phyloP scores from a whole-genome alignment of 2,113 vertebrate genomes.

The Diadophis punctatus region DNA sequence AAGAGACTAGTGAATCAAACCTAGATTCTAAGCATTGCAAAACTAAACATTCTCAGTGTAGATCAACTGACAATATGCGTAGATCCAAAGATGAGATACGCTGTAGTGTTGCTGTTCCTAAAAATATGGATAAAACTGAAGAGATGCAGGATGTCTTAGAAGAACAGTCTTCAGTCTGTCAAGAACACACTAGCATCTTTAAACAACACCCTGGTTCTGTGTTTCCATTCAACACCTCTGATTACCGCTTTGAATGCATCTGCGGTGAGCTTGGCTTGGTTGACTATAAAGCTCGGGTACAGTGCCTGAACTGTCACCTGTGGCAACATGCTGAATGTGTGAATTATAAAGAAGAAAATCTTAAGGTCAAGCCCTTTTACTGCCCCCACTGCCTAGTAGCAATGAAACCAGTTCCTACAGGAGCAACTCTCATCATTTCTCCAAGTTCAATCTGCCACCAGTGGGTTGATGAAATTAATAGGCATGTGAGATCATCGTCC shows the following conservation, averaged over 20 bases:
- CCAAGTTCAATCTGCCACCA: slow-evolving; percentile 98
- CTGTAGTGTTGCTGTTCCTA: slow-evolving; percentile 15
- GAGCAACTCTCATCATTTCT: slow-evolving; percentile 95
- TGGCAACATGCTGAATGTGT: slow-evolving; percentile 97
- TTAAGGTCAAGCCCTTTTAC: slow-evolving; percentile 88
- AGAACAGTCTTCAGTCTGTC: slow-evolving; percentile 23
- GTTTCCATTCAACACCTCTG: slow-evolving; percentile 77
- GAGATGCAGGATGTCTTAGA: slow-evolving; percentile 28
- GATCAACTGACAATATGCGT: slow-evolving; percentile 18
- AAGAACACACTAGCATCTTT: slow-evolving; percentile 37
- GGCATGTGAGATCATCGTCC: slow-evolving; percentile 88
- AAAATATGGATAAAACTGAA: slow-evolving; percentile 28
- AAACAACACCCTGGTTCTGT: slow-evolving; percentile 45
- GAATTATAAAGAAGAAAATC: slow-evolving; percentile 90
- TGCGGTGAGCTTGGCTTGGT: slow-evolving; percentile 87
- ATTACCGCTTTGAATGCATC: slow-evolving; percentile 94
- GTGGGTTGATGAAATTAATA: slow-evolving; percentile 97
- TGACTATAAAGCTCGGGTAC: slow-evolving; percentile 91
- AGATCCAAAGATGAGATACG: slow-evolving; percentile 18
- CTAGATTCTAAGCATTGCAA: slow-evolving; percentile 13
- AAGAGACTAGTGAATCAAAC: slow-evolving; percentile 41
- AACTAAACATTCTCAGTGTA: slow-evolving; percentile 28
- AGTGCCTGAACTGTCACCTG: slow-evolving; percentile 91
- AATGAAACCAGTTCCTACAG: slow-evolving; percentile 90
- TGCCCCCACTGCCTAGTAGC: slow-evolving; percentile 97